Evolutionary conservation across 2,888 invertebrate genomes (phyloP).

Genomic region (Nysson spinosus): DNA sequence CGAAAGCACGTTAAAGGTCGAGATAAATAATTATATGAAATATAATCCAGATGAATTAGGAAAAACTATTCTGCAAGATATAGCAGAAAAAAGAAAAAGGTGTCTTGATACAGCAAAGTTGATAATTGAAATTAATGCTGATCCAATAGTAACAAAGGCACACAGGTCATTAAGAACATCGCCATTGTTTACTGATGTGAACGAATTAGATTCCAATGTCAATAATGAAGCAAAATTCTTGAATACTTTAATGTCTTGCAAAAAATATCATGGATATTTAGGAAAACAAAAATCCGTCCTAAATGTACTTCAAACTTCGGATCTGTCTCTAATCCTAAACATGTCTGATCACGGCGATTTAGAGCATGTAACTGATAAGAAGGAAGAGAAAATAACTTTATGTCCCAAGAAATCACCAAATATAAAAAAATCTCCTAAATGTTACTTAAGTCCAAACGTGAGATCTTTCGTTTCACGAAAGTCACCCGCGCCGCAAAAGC

Average conservation of each 20-base stretch:
- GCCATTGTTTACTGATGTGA: conserved; percentile 25
- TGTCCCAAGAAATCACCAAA: not conserved
- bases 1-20: too few relatives aligned
- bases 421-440: not conserved
- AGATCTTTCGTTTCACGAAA: not conserved
- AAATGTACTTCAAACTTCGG: conserved; percentile 7
- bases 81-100: conserved; percentile 67
- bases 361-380: not conserved
- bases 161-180: conserved; percentile 37
- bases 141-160: conserved; percentile 39
- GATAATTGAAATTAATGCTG: conserved; percentile 66
- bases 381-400: not conserved
- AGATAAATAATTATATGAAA: conserved; percentile 1
- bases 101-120: conserved; percentile 70
- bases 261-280: conserved; percentile 65
- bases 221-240: conserved; percentile 49
- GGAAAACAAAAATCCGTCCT: conserved; percentile 33
- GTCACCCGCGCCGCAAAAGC: conserved; percentile 1
- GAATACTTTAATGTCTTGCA: conserved; percentile 61
- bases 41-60: conserved; percentile 57
- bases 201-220: conserved; percentile 11
- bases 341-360: not conserved
- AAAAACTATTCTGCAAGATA: conserved; percentile 60
- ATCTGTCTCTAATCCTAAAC: not conserved
- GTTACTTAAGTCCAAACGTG: conserved; percentile 2